Conservation (phyloP, 2,888 invertebrate species). For the Tipula vernalis region DNA sequence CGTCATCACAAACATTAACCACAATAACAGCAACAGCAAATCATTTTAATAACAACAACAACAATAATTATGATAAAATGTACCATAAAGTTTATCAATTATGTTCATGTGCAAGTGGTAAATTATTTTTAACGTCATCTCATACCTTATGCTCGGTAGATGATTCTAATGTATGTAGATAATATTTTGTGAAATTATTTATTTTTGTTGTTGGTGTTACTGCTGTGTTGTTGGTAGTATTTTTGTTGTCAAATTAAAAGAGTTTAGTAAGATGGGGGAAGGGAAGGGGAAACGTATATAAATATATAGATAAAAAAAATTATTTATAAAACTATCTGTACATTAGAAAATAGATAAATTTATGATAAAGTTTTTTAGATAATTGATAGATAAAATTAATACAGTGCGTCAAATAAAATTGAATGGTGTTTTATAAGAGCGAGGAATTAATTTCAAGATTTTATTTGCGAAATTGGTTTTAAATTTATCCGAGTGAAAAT, state of each 20-base stretch:
- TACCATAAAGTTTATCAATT: constrained; percentile 61
- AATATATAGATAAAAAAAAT: neutral
- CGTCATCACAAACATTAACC: neutral
- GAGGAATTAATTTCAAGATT: too few relatives aligned
- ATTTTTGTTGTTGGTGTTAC: neutral
- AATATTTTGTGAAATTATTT: constrained; percentile 20
- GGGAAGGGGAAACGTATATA: neutral
- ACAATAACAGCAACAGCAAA: neutral
- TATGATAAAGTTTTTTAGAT: neutral
- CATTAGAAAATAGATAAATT: neutral
- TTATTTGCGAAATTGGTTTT: too few relatives aligned
- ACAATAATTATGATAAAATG: constrained; percentile 5
- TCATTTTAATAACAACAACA: neutral
- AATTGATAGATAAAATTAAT: neutral
- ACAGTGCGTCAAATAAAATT: neutral
- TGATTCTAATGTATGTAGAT: constrained; percentile 34
- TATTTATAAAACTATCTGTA: neutral
- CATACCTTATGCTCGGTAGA: constrained; percentile 57
- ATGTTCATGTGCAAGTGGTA: constrained; percentile 83
- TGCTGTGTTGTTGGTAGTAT: neutral
- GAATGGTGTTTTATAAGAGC: neutral
- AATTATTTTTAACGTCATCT: constrained; percentile 73
- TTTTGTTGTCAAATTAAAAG: neutral
- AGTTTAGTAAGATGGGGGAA: neutral
- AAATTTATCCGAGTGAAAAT: too few relatives aligned